A percentile compares a stretch with the other conserved stretches of the same genome.
Evolutionary conservation across 2,888 invertebrate genomes (phyloP).

Genomic region (Biston stratarius): DNA sequence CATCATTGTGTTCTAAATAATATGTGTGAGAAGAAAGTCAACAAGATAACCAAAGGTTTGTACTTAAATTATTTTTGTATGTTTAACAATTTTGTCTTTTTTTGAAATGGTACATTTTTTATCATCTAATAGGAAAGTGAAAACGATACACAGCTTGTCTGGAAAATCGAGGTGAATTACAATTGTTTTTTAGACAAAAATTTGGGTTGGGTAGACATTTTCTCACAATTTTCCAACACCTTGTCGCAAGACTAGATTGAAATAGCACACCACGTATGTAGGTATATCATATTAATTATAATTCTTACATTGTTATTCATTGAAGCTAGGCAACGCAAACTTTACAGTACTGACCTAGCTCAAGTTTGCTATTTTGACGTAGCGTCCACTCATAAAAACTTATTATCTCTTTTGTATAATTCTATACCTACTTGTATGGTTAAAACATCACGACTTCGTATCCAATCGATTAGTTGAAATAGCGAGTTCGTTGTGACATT

Average conservation of each 20-base stretch:
- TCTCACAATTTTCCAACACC: too few species aligned
- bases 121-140: neutral
- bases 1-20: constrained; percentile 57
- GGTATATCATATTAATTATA: neutral
- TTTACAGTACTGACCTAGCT: constrained; percentile 29
- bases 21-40: constrained; percentile 75
- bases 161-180: too few species aligned
- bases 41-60: constrained; percentile 72
- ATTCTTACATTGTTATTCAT: neutral
- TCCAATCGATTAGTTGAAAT: neutral
- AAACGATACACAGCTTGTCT: too few species aligned
- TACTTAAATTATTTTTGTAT: constrained; percentile 6
- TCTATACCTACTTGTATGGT: neutral
- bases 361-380: constrained; percentile 11
- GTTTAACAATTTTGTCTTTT: constrained; percentile 19
- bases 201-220: too few species aligned
- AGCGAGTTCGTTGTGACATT: neutral
- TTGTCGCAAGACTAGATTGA: too few species aligned
- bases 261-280: too few species aligned
- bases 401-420: neutral
- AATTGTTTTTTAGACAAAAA: too few species aligned
- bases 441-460: neutral
- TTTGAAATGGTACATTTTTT: neutral
- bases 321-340: neutral
- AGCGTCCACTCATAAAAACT: neutral